These are phyloP conservation scores for Tretioscincus oriximinensis DNA, from an alignment of 2,113 vertebrate species.

Conservation along the genomic window DNA sequence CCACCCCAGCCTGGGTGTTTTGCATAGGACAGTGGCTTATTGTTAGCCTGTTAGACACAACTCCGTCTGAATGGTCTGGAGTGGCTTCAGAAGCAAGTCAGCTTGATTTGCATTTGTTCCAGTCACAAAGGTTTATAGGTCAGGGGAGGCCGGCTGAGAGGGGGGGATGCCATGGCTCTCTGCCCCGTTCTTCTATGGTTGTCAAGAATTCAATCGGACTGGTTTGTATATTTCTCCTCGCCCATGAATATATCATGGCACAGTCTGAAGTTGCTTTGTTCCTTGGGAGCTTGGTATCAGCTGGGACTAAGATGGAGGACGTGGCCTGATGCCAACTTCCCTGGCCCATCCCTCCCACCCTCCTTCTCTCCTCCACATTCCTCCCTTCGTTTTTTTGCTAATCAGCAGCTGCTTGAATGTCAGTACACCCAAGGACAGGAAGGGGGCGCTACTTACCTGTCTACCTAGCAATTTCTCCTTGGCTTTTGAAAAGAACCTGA, in stretches of 20 bases:
- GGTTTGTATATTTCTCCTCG: constrained; percentile 71
- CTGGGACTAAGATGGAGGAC: constrained; percentile 75
- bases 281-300: constrained; percentile 71
- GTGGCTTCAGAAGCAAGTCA: constrained; percentile 87
- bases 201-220: constrained; percentile 69
- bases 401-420: constrained; percentile 58
- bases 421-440: constrained; percentile 62
- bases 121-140: constrained; percentile 96
- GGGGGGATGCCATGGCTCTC: constrained; percentile 69
- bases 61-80: constrained; percentile 88
- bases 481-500: constrained; percentile 23
- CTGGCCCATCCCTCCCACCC: neutral
- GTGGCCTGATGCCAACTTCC: constrained; percentile 69
- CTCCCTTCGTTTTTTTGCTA: constrained; percentile 46
- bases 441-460: constrained; percentile 62
- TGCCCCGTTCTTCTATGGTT: constrained; percentile 70
- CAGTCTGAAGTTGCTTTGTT: constrained; percentile 70
- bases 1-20: constrained; percentile 70
- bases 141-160: constrained; percentile 84
- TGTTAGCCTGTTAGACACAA: constrained; percentile 82
- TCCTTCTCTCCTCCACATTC: neutral
- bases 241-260: constrained; percentile 73
- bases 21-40: constrained; percentile 80
- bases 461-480: constrained; percentile 13
- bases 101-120: constrained; percentile 95